Evolutionary conservation across 2,113 vertebrate species (phyloP).

Genomic region (Echinops telfairi): DNA sequence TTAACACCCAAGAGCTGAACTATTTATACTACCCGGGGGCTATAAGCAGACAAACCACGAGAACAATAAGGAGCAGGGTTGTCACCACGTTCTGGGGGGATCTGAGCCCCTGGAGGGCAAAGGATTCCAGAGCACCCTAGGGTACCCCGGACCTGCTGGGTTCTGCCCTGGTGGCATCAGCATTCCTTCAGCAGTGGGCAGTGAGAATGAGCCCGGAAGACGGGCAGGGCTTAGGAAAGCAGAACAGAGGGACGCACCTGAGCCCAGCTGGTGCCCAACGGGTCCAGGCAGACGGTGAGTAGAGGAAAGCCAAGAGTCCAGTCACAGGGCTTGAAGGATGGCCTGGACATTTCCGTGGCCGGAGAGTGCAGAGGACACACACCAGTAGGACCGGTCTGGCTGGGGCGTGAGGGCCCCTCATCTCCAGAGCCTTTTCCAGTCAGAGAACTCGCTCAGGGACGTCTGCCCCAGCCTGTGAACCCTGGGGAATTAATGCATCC

Average conservation of each 20-base stretch:
- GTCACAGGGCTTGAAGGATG: too few species aligned
- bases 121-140: not conserved
- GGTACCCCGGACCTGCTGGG: not conserved
- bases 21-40: not conserved
- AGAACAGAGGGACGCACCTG: not conserved
- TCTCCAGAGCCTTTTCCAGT: not conserved
- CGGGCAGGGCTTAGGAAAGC: not conserved
- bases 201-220: not conserved
- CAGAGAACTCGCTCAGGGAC: not conserved
- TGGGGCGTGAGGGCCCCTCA: not conserved
- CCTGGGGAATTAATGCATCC: accelerated
- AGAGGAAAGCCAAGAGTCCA: too few species aligned
- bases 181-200: not conserved
- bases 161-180: not conserved
- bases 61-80: not conserved
- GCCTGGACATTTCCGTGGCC: too few species aligned
- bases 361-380: not conserved
- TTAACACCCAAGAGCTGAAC: not conserved
- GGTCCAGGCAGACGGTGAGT: not conserved
- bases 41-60: not conserved
- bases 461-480: not conserved
- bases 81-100: not conserved
- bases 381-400: not conserved
- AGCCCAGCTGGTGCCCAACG: too few species aligned
- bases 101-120: too few species aligned